phyloP scores from a whole-genome alignment of 2,888 invertebrate genomes.

The Gymnoscelis rufifasciata region DNA sequence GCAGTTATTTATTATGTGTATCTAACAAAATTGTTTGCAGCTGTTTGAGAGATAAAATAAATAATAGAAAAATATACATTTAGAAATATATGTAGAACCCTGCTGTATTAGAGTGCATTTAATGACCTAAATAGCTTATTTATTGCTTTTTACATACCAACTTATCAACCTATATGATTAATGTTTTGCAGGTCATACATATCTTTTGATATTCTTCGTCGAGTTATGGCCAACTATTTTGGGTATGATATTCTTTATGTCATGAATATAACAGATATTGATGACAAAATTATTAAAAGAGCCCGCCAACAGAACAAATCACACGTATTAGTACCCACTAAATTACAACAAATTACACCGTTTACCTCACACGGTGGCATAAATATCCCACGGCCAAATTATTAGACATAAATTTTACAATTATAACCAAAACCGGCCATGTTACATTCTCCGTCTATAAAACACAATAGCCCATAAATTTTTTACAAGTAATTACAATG shows the following conservation, averaged over 20 bases:
- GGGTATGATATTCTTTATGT: constrained; percentile 95
- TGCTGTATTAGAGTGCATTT: too few species aligned
- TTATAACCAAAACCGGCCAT: constrained; percentile 41
- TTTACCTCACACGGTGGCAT: constrained; percentile 36
- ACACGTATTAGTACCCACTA: constrained; percentile 17
- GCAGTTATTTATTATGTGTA: too few species aligned
- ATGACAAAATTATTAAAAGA: constrained; percentile 98
- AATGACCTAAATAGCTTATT: too few species aligned
- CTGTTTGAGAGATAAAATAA: too few species aligned
- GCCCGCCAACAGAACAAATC: constrained; percentile 86
- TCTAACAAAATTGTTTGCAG: too few species aligned
- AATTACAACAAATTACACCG: constrained; percentile 38
- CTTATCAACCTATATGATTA: too few species aligned
- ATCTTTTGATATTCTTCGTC: constrained; percentile 97
- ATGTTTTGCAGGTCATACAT: constrained; percentile 92
- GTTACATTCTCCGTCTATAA: constrained; percentile 42
- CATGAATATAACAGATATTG: constrained; percentile 99
- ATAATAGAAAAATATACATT: too few species aligned
- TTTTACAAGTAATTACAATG: constrained; percentile 71
- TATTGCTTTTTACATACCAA: too few species aligned
- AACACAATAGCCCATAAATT: constrained; percentile 71
- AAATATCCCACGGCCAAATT: constrained; percentile 48
- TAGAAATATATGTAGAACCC: too few species aligned
- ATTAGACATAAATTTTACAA: constrained; percentile 60
- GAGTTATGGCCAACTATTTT: constrained; percentile 94